Evolutionary conservation across 2,888 invertebrate genomes (phyloP), one percentile per base, ranked within the genome.

Genomic region (Anthoptus insignis): DNA sequence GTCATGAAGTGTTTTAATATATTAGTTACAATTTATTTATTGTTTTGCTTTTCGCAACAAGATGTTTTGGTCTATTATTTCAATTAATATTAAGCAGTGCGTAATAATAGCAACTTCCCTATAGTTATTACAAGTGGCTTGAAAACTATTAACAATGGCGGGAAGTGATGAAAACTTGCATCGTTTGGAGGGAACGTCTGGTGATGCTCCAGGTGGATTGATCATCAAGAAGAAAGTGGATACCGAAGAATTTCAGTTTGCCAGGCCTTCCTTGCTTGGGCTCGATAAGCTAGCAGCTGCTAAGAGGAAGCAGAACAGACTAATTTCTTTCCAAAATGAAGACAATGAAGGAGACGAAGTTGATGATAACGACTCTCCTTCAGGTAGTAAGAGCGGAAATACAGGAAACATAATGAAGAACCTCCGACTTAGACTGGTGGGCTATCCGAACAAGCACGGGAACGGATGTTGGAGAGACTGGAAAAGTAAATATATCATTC

Each of bases 351-450:
- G 80, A 9, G 86, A 83, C 22, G 80, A 74, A 42, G 78, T 74
- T 8, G 81, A 78, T n/a, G 77, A 73, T 9, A 77, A 76, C 67
- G 77, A 75, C 14, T 14, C 68, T 0, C 76, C 80, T 45, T 74
- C 80, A 39, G 73, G 66, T 24, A 76, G 66, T 0, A 87, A 70
- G 89, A 86, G 67, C 94, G 97, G 52, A 96, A 97, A 82, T 97
- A 98, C 79, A 95, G 99, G 53, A 94, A 95, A 54, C 94, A 96
- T 11, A 95, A 96, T 75, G 96, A 97, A 77, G 99, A 99, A 89
- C 99, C 99, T 0, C 99, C 99, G 0, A 97, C 99, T 0, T 96
- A 99, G 80, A 98, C 99, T 0, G 99, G 99, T 4, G 99, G 99
- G 5, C 97, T 99, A 21, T 97, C 97, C 27, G 95, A 96, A 64